Base-by-base conservation (phyloP, 2,113 vertebrate genomes). In the Hyperoodon ampullatus region DNA sequence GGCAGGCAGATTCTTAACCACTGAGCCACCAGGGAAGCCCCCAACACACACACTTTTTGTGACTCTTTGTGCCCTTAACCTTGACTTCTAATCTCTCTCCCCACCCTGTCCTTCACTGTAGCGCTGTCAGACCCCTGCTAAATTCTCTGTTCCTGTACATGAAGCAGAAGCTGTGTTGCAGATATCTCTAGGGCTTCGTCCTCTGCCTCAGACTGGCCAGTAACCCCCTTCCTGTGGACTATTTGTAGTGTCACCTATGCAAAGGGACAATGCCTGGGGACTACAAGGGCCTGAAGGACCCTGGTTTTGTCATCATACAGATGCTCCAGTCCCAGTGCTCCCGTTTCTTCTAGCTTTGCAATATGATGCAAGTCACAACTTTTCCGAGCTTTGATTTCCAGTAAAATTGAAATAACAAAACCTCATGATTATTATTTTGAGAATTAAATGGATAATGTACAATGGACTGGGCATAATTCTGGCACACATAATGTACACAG, bases 321-420 rank as follows among this genome's bases (percentile, higher is more conserved):
- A 39, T 24, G 9, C 26, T 60, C 61, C 12, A 12, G 13, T 18
- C 16, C 28, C 8, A 0, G 7, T 68, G 33, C 18, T 80, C 39
- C 21, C 1, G 39, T 0, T 24, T 78, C 23, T 78, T 90, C 70
- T 60, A 58, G 5, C 24, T 80, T 66, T 33, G 14, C 23, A 23
- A 72, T 16, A 13, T 77, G 19, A 82, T 55, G 9, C 0, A 58
- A 75, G 71, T 14, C 19, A 58, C 60, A 91, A 60, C 1, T 53
- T 3, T 63, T 70, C n/a, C 50, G 21, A 60, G 6, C 21, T 39
- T 89, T 65, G 11, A 61, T 75, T 90, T 93, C 35, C 15, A 78
- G 23, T 19, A 78, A 65, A 88, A 53, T 2, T 50, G 47, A 96
- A 89, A 93, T 74, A 42, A 68, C 53, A 83, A 87, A 71, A 65